Evolutionary conservation across 2,113 vertebrate species (phyloP).

Genomic region (Xyrauchen texanus): DNA sequence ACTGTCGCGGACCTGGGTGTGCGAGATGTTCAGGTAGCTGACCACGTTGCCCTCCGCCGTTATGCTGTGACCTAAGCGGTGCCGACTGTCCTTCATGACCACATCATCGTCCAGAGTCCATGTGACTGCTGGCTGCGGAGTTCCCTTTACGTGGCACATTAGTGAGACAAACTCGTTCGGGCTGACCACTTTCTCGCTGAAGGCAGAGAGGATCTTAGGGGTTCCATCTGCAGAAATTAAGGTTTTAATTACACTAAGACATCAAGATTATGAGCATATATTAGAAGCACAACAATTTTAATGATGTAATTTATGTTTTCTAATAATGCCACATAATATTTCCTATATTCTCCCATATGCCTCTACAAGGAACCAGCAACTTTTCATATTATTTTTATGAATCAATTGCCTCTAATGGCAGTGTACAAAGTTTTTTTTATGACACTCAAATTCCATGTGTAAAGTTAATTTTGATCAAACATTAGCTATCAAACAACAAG

Average conservation of each 20-base stretch:
- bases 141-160: slow-evolving; percentile 94
- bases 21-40: slow-evolving; percentile 97
- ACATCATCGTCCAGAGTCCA: slow-evolving; percentile 96
- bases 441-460: too few relatives aligned
- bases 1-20: slow-evolving; percentile 92
- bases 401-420: too few relatives aligned
- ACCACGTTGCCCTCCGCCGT: slow-evolving; percentile 91
- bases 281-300: too few relatives aligned
- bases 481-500: too few relatives aligned
- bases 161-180: slow-evolving; percentile 91
- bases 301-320: too few relatives aligned
- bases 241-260: not conserved
- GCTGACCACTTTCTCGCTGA: slow-evolving; percentile 96
- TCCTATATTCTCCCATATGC: too few relatives aligned
- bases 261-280: too few relatives aligned
- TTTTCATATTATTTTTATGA: too few relatives aligned
- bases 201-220: slow-evolving; percentile 95
- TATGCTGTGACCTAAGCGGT: slow-evolving; percentile 93
- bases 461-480: too few relatives aligned
- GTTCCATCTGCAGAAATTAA: slow-evolving; percentile 84
- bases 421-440: too few relatives aligned
- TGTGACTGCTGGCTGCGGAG: slow-evolving; percentile 87
- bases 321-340: too few relatives aligned
- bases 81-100: slow-evolving; percentile 87
- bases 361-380: too few relatives aligned